phyloP scores from a whole-genome alignment of 1,140 invertebrate genomes.

The Drepana arcuata region DNA sequence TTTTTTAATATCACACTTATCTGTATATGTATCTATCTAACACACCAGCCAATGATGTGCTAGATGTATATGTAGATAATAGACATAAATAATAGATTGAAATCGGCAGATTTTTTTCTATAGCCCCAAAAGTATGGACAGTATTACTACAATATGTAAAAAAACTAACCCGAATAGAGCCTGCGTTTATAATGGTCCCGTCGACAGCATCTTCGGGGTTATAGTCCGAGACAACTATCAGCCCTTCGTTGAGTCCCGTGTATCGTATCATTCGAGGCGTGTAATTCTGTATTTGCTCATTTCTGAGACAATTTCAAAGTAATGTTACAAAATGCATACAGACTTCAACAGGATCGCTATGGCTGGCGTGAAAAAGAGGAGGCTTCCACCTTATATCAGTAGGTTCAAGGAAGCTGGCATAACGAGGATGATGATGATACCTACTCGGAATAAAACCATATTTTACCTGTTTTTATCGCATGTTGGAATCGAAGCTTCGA shows the following conservation, averaged over 20 bases:
- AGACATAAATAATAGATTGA: background rate
- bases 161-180: conserved; percentile 27
- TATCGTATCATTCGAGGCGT: conserved; percentile 8
- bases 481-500: background rate
- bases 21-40: background rate
- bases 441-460: conserved; percentile 9
- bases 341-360: background rate
- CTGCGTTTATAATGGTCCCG: conserved; percentile 28
- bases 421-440: too few relatives aligned
- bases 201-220: conserved; percentile 31
- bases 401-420: too few relatives aligned
- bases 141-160: background rate
- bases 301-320: conserved; percentile 14
- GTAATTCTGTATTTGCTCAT: conserved; percentile 19
- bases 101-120: background rate
- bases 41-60: background rate
- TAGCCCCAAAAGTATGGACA: background rate
- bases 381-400: too few relatives aligned
- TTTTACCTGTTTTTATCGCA: conserved; percentile 2
- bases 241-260: conserved; percentile 6
- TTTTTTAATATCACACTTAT: background rate
- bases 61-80: background rate
- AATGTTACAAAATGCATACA: background rate
- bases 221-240: conserved; percentile 36
- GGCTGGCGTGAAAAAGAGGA: background rate